Base-by-base conservation (phyloP, 2,797 vertebrate genomes). In the Microctenopoma lineatum region DNA sequence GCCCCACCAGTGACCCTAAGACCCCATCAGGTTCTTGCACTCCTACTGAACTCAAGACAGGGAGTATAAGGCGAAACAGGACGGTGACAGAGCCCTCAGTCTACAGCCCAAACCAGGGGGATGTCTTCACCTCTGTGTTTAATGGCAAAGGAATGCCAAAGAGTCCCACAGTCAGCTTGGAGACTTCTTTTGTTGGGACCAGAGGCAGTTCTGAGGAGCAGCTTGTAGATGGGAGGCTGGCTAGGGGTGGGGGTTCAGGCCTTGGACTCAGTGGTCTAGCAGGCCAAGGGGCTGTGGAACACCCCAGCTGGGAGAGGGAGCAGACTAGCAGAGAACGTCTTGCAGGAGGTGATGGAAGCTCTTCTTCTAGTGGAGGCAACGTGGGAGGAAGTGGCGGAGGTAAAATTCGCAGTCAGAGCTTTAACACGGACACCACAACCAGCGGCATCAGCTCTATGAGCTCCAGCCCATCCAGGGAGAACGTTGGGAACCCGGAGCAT, bases 391-490 rank as follows among this genome's bases (percentile, higher is more conserved):
- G 94, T 80, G 83, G 91, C 0, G 89, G 91, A 25, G 91, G 95
- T 62, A 99, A 99, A 93, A 98, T 97, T 83, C 97, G 97, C 78
- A 99, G 98, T 85, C 95, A 99, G 87, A 99, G 98, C 92, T 99
- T 99, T 84, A 99, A 99, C 91, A 99, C 98, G 45, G 98, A 99
- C 93, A 99, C 98, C 18, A 99, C 98, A 27, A 99, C 98, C 57
- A 99, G 98, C 51, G 97, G 98, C 61, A 98, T 99, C 89, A 99
- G 98, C 89, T 99, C 98, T 46, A 99, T 99, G 97, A 99, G 98
- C 87, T 99, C 98, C 50, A 98, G 97, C 84, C 98, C 98, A 16
- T 99, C 97, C 26, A 92, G 97, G 66, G 98, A 99, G 90, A 97
- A 96, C 0, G 96, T 97, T 48, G 96, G 96, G 38, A 95, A 95